These are phyloP conservation scores for Scartelaos histophorus DNA, from an alignment of 2,113 vertebrate genomes.

Conservation along the genomic window DNA sequence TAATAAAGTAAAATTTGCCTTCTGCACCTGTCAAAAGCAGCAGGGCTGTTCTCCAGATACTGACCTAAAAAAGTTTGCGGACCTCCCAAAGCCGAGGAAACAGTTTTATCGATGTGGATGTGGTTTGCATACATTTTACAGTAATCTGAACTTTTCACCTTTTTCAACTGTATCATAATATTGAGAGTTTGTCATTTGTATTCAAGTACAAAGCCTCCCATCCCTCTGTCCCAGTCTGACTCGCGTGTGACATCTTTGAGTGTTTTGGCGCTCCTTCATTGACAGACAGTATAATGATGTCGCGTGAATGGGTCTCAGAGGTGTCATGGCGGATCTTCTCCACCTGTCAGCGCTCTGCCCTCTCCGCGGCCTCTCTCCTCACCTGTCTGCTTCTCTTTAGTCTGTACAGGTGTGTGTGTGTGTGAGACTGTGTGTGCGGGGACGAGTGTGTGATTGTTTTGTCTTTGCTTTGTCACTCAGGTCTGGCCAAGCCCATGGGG, in stretches of 20 bases:
- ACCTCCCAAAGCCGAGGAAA: background rate
- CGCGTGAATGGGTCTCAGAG: slow-evolving; percentile 39
- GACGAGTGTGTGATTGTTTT: slow-evolving; percentile 26
- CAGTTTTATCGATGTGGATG: background rate
- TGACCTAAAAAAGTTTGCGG: background rate
- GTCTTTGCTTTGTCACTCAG: slow-evolving; percentile 65
- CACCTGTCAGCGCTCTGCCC: slow-evolving; percentile 46
- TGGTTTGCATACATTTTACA: background rate
- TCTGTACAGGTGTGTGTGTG: slow-evolving; percentile 3
- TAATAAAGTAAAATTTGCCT: too few relatives aligned
- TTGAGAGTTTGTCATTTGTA: too few relatives aligned
- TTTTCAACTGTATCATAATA: too few relatives aligned
- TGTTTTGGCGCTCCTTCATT: slow-evolving; percentile 39
- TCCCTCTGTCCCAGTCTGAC: background rate
- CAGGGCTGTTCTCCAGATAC: too few relatives aligned
- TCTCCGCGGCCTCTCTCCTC: slow-evolving; percentile 28
- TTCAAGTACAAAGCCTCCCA: slow-evolving; percentile 1
- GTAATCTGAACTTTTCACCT: too few relatives aligned
- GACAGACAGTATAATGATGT: slow-evolving; percentile 58
- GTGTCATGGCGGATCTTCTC: slow-evolving; percentile 34
- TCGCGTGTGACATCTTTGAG: slow-evolving; percentile 20
- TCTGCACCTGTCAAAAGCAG: too few relatives aligned
- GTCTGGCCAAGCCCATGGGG: slow-evolving; percentile 95
- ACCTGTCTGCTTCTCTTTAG: slow-evolving; percentile 25
- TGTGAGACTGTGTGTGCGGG: background rate